Conservation (phyloP, 2,113 vertebrate species). For the Ornithorhynchus anatinus region DNA sequence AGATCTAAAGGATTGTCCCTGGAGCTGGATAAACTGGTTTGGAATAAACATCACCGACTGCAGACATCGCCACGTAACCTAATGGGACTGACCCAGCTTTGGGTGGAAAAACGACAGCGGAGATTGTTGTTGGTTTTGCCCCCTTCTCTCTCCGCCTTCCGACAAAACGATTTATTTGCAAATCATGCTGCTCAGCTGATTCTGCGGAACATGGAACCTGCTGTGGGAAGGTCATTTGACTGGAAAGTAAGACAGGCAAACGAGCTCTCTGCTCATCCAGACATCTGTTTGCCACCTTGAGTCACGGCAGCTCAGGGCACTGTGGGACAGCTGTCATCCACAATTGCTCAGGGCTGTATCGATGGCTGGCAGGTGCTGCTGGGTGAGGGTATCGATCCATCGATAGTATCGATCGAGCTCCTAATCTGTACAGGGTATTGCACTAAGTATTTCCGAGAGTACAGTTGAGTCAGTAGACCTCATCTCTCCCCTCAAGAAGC, state of each 20-base stretch:
- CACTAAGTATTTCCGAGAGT: no score
- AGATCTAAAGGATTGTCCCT: not conserved
- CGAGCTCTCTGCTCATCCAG: not conserved
- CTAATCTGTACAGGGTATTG: no score
- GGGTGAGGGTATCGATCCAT: no score
- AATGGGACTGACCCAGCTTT: slow-evolving; percentile 40
- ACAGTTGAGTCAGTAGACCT: no score
- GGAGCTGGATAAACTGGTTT: slow-evolving; percentile 20
- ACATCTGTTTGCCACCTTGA: no score
- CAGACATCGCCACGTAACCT: slow-evolving; percentile 2
- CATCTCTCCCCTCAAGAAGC: no score
- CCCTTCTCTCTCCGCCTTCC: not conserved
- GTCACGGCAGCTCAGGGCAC: no score
- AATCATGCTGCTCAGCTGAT: not conserved
- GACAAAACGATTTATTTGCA: not conserved
- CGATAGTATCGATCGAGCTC: no score
- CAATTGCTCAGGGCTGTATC: no score
- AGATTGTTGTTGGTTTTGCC: not conserved
- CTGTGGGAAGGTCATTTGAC: not conserved
- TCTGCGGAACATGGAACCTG: not conserved
- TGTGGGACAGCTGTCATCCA: no score
- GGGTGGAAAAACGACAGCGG: not conserved
- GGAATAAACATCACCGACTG: slow-evolving; percentile 41
- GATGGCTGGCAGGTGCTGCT: no score
- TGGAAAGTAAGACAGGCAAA: not conserved